phyloP scores from a whole-genome alignment of 2,113 vertebrate species.

The Camelus dromedarius region DNA sequence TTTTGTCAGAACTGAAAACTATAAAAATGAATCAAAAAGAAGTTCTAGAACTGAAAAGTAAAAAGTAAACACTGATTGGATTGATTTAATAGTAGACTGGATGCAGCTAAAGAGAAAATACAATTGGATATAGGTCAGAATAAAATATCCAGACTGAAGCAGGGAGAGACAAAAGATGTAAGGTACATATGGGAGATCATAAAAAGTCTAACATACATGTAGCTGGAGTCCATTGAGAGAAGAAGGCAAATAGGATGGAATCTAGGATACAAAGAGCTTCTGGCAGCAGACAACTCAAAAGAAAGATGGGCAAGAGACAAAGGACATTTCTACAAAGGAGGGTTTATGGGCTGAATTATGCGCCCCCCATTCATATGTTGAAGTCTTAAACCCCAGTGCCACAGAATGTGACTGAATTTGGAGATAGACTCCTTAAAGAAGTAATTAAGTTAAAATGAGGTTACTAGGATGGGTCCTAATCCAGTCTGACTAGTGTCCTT shows the following conservation, averaged over 20 bases:
- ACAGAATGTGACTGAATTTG: background rate
- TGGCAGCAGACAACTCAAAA: background rate
- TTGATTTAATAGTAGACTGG: background rate
- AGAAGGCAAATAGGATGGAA: background rate
- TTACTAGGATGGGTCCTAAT: background rate
- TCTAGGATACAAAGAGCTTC: background rate
- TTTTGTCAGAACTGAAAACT: background rate
- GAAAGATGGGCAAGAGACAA: background rate
- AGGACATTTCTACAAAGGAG: background rate
- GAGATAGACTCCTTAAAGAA: background rate
- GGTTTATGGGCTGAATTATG: background rate
- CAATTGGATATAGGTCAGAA: background rate
- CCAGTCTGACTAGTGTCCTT: background rate
- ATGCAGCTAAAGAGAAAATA: background rate
- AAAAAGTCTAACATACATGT: background rate
- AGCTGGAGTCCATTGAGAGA: background rate
- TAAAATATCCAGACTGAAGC: background rate
- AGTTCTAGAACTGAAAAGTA: constrained; percentile 35
- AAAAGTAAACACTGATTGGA: background rate
- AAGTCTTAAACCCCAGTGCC: background rate
- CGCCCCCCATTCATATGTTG: background rate
- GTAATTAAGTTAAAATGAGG: background rate
- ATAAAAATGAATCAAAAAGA: background rate
- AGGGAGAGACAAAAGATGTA: background rate
- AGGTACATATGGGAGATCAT: background rate